A percentile compares a stretch with the other conserved stretches of the same genome.
These are phyloP conservation scores for Stenchaetothrips biformis DNA, from an alignment of 2,888 invertebrate genomes.

Conservation along the genomic window DNA sequence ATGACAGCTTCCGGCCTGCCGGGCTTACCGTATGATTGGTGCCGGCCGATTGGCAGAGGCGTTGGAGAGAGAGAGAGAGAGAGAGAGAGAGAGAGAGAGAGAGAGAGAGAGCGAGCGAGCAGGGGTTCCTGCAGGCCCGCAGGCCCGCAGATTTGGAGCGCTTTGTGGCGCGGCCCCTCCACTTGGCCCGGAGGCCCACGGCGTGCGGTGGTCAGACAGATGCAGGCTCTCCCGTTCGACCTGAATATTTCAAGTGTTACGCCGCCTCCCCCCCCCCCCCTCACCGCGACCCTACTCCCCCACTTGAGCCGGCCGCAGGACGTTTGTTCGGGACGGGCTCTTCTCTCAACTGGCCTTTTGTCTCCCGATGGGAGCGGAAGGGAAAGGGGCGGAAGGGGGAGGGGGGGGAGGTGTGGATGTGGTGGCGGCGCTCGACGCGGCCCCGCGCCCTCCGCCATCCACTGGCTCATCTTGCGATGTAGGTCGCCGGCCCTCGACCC, in stretches of 20 bases:
- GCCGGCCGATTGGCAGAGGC: too few species aligned
- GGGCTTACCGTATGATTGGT: too few species aligned
- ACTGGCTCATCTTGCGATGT: not conserved
- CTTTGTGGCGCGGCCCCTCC: not conserved
- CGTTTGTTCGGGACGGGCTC: not conserved
- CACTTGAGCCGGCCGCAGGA: not conserved
- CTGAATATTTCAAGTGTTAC: conserved; percentile 18
- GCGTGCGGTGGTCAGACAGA: not conserved
- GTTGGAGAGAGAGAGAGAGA: too few species aligned
- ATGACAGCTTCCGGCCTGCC: too few species aligned
- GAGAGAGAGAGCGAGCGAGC: too few species aligned
- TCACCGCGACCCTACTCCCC: not conserved
- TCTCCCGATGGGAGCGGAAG: not conserved
- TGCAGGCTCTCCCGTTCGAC: conserved; percentile 13
- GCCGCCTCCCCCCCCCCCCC: not conserved
- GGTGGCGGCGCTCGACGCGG: not conserved
- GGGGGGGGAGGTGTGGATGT: not conserved
- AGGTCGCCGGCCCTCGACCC: not conserved
- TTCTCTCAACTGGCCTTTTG: not conserved
- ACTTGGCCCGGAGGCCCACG: not conserved
- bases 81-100: too few species aligned
- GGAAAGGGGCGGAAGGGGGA: not conserved
- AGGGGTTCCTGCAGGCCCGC: too few species aligned
- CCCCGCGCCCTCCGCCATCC: not conserved
- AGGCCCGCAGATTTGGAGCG: not conserved